Base-by-base conservation (phyloP, 2,797 vertebrate genomes). In the Huso huso region DNA sequence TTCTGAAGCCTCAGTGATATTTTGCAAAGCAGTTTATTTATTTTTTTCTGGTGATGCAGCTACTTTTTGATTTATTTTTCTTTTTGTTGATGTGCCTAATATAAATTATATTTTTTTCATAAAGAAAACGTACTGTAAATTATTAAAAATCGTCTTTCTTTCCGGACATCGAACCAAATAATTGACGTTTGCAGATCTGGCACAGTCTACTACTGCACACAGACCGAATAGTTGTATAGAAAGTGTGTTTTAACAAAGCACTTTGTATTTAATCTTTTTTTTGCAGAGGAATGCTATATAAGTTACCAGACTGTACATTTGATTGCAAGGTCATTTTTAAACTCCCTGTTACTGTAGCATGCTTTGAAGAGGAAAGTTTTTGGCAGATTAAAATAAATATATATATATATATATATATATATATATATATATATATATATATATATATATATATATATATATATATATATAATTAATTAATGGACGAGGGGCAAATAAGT, bases 1-100 rank as follows among this genome's bases (percentile, higher is more conserved):
- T 90, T 82, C 88, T 87, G 77, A 93, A 92, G 87, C 92, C 93
- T 88, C 91, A 94, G 80, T 97, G 91, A 98, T 74, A 68, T 75
- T 74, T 77, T 37, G 69, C 62, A 73, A 68, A 70, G 84, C 85
- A 76, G 68, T 87, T 79, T 73, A 69, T 85, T 86, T 37, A 37
- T 37, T 37, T 37, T 37, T 86, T 81, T 78, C 80, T 81, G 80
- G 77, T 83, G 85, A 88, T 90, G 88, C 89, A 91, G 90, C 89
- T 92, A 89, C 86, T 92, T 91, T 81, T 37, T 37, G 37, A 37
- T 37, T 37, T 18, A 18, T 18, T 4, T 37, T 37, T 37, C 37
- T 37, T 37, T 37, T 73, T 86, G 90, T 91, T 85, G 76, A 81
- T 72, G 90, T 96, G 93, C 92, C 93, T 94, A 84, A 81, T 37